Evolutionary conservation across 2,888 invertebrate genomes (phyloP), one percentile per base, ranked within the genome.

Genomic region (Hypselothyrea guttata): DNA sequence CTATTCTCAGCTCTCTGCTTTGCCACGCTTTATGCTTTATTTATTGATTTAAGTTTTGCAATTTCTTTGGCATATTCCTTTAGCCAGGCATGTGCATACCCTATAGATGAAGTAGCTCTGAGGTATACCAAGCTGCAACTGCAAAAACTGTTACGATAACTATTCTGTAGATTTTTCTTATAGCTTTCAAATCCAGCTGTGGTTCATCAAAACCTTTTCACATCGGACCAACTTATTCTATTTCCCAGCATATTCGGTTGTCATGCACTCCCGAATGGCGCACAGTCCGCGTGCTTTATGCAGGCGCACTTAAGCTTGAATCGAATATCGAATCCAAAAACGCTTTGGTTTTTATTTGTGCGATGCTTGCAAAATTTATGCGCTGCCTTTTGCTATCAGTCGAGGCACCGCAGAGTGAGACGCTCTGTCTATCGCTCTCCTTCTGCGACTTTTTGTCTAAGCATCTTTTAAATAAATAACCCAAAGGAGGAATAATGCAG

Each of bases 21-120:
- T 22, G 48, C 44, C 44, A n/a, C 57, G 40, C 68, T 73, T 74
- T 73, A 78, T 85, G 86, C 86, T 86, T 86, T 85, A 86, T 85
- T 85, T 86, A 85, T 85, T 85, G 85, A 85, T 85, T 85, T 85
- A 86, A 85, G 82, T 85, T 86, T 22, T 83, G 81, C 78, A 73
- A 79, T 83, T 76, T 82, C 76, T 78, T 72, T 58, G 60, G 60
- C 45, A 52, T 61, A 61, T 69, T 57, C 65, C 57, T 69, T 8
- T 30, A 30, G 30, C 30, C 51, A 2, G 22, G 22, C 33, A 30
- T 11, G 12, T 44, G 16, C 40, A 28, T 54, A 48, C 1, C 53
- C 18, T 37, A 22, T 7, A 22, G 22, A 4, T 22, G 5, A 22
- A 22, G 3, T 22, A 5, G 5, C 22, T 22, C 2, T 4, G 22